Evolutionary conservation across 2,797 vertebrate species (phyloP).

Genomic region (Argyrosomus regius): DNA sequence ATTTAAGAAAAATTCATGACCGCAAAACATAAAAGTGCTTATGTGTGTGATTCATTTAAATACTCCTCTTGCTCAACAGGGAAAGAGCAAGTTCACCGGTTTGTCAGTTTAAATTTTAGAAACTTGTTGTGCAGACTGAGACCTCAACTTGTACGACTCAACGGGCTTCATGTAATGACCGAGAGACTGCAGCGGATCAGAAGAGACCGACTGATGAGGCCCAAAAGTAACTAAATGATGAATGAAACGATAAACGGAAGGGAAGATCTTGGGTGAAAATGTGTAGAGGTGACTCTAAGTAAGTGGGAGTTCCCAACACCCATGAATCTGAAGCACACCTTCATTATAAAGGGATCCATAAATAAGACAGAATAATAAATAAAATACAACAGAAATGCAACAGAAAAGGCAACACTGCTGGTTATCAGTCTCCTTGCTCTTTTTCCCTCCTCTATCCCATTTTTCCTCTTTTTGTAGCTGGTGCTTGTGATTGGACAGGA

Average conservation of each 20-base stretch:
- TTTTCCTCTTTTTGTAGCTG: constrained; percentile 68
- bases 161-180: constrained; percentile 35
- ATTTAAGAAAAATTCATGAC: constrained; percentile 13
- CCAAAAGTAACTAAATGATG: constrained; percentile 37
- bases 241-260: constrained; percentile 42
- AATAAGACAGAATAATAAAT: constrained; percentile 77
- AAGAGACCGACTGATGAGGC: constrained; percentile 35
- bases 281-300: constrained; percentile 65
- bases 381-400: constrained; percentile 74
- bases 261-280: constrained; percentile 56
- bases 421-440: constrained; percentile 75
- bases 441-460: constrained; percentile 58
- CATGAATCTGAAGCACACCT: constrained; percentile 67
- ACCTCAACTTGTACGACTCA: constrained; percentile 33
- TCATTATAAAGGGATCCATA: constrained; percentile 79
- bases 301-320: constrained; percentile 58
- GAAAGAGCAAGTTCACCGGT: neutral
- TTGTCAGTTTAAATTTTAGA: constrained; percentile 31
- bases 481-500: constrained; percentile 83
- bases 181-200: constrained; percentile 27
- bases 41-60: constrained; percentile 12
- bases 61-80: constrained; percentile 19
- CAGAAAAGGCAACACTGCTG: constrained; percentile 86
- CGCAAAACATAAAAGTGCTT: constrained; percentile 27
- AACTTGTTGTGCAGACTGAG: constrained; percentile 35